phyloP scores from a whole-genome alignment of 2,888 invertebrate species.

The Chrysolina haemoptera region DNA sequence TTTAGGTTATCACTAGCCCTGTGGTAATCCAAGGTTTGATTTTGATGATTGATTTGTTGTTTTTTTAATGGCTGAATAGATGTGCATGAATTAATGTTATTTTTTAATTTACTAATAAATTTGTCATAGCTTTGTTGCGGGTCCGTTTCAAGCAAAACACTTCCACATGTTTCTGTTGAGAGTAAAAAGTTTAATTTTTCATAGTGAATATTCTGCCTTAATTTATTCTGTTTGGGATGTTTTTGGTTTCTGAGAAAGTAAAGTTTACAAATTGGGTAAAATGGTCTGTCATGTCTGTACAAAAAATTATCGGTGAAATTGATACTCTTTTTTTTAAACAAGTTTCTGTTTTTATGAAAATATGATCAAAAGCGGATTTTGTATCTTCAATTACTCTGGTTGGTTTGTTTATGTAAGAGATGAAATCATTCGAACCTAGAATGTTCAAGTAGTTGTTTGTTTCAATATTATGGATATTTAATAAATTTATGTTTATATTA shows the following conservation, averaged over 20 bases:
- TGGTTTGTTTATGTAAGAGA: constrained; percentile 27
- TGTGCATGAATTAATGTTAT: no score
- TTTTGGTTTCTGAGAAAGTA: constrained; percentile 3
- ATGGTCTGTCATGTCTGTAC: constrained; percentile 27
- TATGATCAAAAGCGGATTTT: constrained; percentile 26
- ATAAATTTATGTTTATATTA: constrained; percentile 26
- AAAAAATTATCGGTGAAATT: constrained; percentile 19
- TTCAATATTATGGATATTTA: constrained; percentile 25
- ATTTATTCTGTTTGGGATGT: neutral
- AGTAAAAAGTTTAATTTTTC: constrained; percentile 17
- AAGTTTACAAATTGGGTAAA: constrained; percentile 16
- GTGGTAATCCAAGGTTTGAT: constrained; percentile 18
- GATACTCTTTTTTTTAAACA: constrained; percentile 8
- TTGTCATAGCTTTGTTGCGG: no score
- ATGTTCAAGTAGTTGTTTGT: constrained; percentile 29
- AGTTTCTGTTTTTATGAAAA: constrained; percentile 15
- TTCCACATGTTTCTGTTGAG: constrained; percentile 12
- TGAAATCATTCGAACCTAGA: constrained; percentile 23
- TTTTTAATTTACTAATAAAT: no score
- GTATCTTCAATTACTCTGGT: constrained; percentile 21
- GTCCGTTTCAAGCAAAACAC: neutral
- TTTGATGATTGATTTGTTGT: constrained; percentile 6
- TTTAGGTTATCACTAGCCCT: neutral
- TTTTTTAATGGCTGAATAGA: no score
- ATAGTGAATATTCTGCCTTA: neutral